Evolutionary conservation across 2,888 invertebrate species (phyloP).

Genomic region (Agrochola macilenta): DNA sequence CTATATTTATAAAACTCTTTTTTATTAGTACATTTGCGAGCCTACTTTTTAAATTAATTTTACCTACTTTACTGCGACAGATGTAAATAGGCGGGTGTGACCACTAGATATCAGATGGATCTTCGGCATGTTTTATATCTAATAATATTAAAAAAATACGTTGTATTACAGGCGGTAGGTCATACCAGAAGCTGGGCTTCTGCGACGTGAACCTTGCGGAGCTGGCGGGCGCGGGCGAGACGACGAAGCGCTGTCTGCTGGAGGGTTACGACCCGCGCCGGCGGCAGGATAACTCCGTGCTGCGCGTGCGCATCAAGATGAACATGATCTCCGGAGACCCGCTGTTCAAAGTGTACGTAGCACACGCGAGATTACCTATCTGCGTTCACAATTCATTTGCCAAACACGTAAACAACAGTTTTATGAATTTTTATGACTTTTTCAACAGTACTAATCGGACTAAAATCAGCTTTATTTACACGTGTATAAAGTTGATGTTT

Average conservation of each 20-base stretch:
- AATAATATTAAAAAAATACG: not conserved
- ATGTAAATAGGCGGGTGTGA: not conserved
- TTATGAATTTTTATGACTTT: too few relatives aligned
- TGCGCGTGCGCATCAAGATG: constrained; percentile 97
- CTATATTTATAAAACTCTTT: not conserved
- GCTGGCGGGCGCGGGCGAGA: constrained; percentile 97
- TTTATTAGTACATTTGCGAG: not conserved
- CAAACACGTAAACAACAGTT: too few relatives aligned
- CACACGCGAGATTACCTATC: not conserved
- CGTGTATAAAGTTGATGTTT: too few relatives aligned
- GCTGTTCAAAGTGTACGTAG: constrained; percentile 96
- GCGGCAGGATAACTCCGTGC: constrained; percentile 98
- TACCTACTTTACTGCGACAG: not conserved
- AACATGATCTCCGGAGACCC: constrained; percentile 99
- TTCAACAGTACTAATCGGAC: too few relatives aligned
- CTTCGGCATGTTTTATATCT: not conserved
- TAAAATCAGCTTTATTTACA: too few relatives aligned
- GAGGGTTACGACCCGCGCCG: constrained; percentile 98
- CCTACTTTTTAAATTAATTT: too few relatives aligned
- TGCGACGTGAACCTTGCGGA: constrained; percentile 99
- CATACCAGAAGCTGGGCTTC: constrained; percentile 98
- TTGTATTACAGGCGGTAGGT: constrained; percentile 91
- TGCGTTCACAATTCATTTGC: too few relatives aligned
- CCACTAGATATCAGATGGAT: not conserved
- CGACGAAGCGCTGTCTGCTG: constrained; percentile 96